phyloP scores from a whole-genome alignment of 2,888 invertebrate species.

The Chironomus riparius region DNA sequence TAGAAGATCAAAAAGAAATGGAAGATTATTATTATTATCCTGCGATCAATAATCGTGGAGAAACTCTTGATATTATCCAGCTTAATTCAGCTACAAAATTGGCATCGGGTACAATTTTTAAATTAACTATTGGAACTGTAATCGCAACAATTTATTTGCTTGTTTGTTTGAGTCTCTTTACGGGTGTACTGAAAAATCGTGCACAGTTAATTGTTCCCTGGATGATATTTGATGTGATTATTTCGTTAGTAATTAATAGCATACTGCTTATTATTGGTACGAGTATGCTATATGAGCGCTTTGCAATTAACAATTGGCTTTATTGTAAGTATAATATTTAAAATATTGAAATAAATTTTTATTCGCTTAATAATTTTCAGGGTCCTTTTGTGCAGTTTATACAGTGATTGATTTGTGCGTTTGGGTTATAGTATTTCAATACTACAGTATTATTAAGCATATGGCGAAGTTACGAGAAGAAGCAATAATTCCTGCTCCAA shows the following conservation, averaged over 20 bases:
- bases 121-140: slow-evolving; percentile 36
- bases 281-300: background rate
- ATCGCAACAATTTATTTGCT: slow-evolving; percentile 35
- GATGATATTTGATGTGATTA: slow-evolving; percentile 38
- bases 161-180: slow-evolving; percentile 37
- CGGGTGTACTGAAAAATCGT: slow-evolving; percentile 39
- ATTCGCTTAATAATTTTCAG: background rate
- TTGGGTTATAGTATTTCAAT: slow-evolving; percentile 18
- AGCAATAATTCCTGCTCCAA: slow-evolving; percentile 18
- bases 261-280: slow-evolving; percentile 2
- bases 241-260: slow-evolving; percentile 12
- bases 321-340: slow-evolving; percentile 11
- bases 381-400: slow-evolving; percentile 18
- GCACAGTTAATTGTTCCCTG: slow-evolving; percentile 39
- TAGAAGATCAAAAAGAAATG: slow-evolving; percentile 40
- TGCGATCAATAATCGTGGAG: slow-evolving; percentile 30
- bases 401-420: slow-evolving; percentile 12
- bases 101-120: slow-evolving; percentile 37
- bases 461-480: slow-evolving; percentile 20
- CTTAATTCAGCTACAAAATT: slow-evolving; percentile 37
- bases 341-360: background rate
- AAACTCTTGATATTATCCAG: slow-evolving; percentile 38
- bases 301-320: slow-evolving; percentile 11
- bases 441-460: slow-evolving; percentile 21
- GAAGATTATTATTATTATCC: slow-evolving; percentile 38